These are phyloP conservation scores for Datnioides undecimradiatus DNA, from an alignment of 2,113 vertebrate genomes.

Conservation along the genomic window DNA sequence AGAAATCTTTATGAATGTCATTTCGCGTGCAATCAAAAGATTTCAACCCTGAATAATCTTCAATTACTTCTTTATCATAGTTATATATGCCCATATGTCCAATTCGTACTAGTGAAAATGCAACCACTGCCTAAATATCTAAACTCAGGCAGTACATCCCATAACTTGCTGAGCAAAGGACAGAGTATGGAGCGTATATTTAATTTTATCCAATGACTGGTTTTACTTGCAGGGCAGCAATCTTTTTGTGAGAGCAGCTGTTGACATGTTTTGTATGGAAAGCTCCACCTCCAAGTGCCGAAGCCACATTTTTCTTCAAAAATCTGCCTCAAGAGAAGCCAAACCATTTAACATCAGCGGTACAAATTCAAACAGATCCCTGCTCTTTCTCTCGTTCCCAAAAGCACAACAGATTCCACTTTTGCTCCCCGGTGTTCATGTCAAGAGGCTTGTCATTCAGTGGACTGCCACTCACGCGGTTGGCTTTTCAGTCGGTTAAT, in stretches of 20 bases:
- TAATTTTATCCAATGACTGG: neutral
- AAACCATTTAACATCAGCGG: conserved; percentile 17
- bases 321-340: neutral
- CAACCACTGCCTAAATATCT: neutral
- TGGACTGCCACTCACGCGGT: neutral
- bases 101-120: neutral
- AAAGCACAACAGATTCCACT: conserved; percentile 38
- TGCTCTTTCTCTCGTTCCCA: conserved; percentile 11
- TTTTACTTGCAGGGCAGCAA: neutral
- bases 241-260: neutral
- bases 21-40: neutral
- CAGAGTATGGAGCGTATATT: neutral
- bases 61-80: neutral
- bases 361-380: conserved; percentile 27
- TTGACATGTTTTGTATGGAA: neutral
- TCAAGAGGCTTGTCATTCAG: conserved; percentile 49
- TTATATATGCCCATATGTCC: too few relatives aligned
- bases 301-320: conserved; percentile 11
- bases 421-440: conserved; percentile 26
- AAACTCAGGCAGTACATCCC: neutral
- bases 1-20: neutral
- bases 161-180: neutral
- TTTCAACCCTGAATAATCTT: neutral
- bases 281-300: neutral
- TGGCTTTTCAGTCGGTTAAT: conserved; percentile 25